Evolutionary conservation across 2,113 vertebrate genomes (phyloP).

Genomic region (Capreolus pygargus): DNA sequence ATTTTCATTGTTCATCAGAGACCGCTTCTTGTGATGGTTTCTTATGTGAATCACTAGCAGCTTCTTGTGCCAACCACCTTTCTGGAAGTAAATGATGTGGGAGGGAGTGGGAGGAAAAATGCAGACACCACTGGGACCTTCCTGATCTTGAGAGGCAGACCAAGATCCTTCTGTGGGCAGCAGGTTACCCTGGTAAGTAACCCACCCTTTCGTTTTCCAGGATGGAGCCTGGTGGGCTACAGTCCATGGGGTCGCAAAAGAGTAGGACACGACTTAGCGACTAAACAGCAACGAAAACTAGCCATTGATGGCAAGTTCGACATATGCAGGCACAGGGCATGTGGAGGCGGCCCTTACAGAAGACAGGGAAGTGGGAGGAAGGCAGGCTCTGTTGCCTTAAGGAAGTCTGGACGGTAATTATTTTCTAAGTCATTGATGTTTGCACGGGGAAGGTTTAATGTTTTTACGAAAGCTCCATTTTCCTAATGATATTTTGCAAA

Average conservation of each 20-base stretch:
- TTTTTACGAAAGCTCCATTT: neutral
- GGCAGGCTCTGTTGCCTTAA: neutral
- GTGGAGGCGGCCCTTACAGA: rapidly evolving
- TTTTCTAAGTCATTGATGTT: neutral
- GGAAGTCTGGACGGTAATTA: neutral
- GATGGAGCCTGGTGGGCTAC: neutral
- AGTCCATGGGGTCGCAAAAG: neutral
- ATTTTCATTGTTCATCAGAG: neutral
- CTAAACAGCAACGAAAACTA: neutral
- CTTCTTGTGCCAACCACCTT: neutral
- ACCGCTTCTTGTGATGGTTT: neutral
- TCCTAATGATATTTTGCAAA: neutral
- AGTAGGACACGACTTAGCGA: neutral
- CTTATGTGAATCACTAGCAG: neutral
- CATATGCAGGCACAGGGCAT: neutral
- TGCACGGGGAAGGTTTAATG: neutral
- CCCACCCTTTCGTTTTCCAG: neutral
- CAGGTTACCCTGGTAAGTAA: neutral
- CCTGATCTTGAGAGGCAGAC: neutral
- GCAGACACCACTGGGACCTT: neutral
- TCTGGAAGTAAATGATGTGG: neutral
- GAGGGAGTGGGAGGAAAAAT: neutral
- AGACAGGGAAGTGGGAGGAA: neutral
- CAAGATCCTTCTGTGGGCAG: neutral
- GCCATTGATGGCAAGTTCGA: rapidly evolving